Base-by-base conservation (phyloP, 2,888 invertebrate species). In the Catocala fraxini region DNA sequence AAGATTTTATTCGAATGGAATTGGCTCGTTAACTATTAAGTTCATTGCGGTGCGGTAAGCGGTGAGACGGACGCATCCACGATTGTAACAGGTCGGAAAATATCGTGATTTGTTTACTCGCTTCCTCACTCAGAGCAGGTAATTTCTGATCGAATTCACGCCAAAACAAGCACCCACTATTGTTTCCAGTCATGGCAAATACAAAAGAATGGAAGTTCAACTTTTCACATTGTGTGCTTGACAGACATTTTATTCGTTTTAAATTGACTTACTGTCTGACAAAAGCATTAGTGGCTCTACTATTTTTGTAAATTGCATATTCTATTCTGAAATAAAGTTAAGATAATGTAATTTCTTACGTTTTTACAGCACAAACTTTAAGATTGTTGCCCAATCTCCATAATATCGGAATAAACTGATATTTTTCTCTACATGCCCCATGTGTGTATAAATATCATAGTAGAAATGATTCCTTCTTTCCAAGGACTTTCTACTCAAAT, bases 31-130 rank as follows among this genome's bases (percentile, higher is more conserved):
- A 70, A 77, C 76, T 71, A 79, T 79, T 79, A 79, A 72, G 73
- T 75, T 71, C 65, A 69, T 75, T 73, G 65, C 67, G 69, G 57
- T 70, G 61, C 71, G 60, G 62, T 68, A 55, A 70, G 61, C 71
- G 60, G 60, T 68, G 56, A 73, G 54, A 25, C 35, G 49, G 54
- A 72, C 64, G 68, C 69, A 70, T 59, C 64, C 56, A 46, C 59
- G 69, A 57, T 47, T 60, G 61, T 69, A 80, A 81, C 76, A 76
- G 74, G 67, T 73, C 56, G 75, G 82, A 81, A 83, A 83, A 82
- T 82, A 76, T 78, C 73, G 57, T 74, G 70, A 70, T 80, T 82
- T 71, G 67, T 75, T 68, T 68, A 56, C 52, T 74, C 54, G 59
- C 46, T 62, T 63, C 51, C 52, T 76, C 60, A 52, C 43, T 63